Evolutionary conservation across 2,888 invertebrate genomes (phyloP).

Genomic region (Cremastinae sp.): DNA sequence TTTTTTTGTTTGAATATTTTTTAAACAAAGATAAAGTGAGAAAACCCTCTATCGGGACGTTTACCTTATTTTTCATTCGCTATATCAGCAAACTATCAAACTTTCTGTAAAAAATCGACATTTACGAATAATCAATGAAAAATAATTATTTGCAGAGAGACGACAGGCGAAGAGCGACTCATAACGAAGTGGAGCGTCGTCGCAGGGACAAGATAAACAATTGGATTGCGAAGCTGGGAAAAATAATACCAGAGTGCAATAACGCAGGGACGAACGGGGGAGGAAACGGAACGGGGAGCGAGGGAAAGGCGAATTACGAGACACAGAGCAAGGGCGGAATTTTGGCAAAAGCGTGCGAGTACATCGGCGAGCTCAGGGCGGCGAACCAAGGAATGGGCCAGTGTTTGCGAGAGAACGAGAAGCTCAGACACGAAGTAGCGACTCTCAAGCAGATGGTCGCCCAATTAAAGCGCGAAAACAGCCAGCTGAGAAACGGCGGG

Average conservation of each 20-base stretch:
- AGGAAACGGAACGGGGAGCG: conserved; percentile 73
- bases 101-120: background rate
- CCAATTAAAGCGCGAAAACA: conserved; percentile 89
- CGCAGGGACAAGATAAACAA: conserved; percentile 97
- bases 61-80: too few relatives aligned
- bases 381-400: conserved; percentile 88
- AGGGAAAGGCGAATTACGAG: conserved; percentile 79
- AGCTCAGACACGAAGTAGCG: conserved; percentile 86
- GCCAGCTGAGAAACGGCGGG: conserved; percentile 83
- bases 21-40: too few relatives aligned
- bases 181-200: conserved; percentile 97
- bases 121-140: background rate
- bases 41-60: too few relatives aligned
- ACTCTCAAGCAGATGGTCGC: conserved; percentile 87
- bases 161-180: conserved; percentile 93
- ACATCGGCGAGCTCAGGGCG: conserved; percentile 92
- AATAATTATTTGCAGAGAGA: conserved; percentile 84
- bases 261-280: conserved; percentile 68
- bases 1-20: too few relatives aligned
- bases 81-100: background rate
- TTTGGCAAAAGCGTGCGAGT: conserved; percentile 96
- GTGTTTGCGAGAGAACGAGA: conserved; percentile 86
- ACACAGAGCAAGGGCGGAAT: conserved; percentile 94
- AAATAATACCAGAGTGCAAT: conserved; percentile 90
- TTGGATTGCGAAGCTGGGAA: conserved; percentile 96